Conservation (phyloP, 2,888 invertebrate genomes). For the Dysmachus trigonus region DNA sequence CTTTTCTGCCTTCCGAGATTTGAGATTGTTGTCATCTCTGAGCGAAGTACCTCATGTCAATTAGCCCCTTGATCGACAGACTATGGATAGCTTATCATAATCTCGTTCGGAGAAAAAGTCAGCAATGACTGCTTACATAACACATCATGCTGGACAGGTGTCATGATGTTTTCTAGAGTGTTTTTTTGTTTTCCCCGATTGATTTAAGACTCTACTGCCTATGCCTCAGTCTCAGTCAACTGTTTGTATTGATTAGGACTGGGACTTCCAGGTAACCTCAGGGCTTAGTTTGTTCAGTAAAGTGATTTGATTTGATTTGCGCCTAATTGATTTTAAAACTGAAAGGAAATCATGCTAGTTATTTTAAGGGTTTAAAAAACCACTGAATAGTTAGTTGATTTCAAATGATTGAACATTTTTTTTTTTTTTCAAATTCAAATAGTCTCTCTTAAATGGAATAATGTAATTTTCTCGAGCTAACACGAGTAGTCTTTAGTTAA, state of each 20-base stretch:
- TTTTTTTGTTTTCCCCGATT: neutral
- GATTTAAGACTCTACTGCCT: neutral
- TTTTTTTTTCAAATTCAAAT: neutral
- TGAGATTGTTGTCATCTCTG: constrained; percentile 24
- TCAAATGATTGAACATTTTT: neutral
- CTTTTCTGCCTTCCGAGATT: neutral
- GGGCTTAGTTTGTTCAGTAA: neutral
- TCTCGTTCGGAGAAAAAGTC: constrained; percentile 4
- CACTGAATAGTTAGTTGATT: neutral
- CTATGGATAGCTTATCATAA: constrained; percentile 23
- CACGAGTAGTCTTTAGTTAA: too few relatives aligned
- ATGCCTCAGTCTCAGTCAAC: neutral
- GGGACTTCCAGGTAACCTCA: neutral
- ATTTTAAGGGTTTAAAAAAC: neutral
- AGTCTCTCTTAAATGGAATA: neutral
- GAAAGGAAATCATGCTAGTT: neutral
- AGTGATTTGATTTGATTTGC: neutral
- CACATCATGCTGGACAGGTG: neutral
- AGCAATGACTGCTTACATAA: neutral
- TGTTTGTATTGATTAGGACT: neutral
- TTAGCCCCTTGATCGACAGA: constrained; percentile 33
- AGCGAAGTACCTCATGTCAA: constrained; percentile 23
- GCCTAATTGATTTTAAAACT: neutral
- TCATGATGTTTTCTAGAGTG: neutral
- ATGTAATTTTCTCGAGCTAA: neutral